phyloP scores from a whole-genome alignment of 2,113 vertebrate species.

The Megalops atlanticus region DNA sequence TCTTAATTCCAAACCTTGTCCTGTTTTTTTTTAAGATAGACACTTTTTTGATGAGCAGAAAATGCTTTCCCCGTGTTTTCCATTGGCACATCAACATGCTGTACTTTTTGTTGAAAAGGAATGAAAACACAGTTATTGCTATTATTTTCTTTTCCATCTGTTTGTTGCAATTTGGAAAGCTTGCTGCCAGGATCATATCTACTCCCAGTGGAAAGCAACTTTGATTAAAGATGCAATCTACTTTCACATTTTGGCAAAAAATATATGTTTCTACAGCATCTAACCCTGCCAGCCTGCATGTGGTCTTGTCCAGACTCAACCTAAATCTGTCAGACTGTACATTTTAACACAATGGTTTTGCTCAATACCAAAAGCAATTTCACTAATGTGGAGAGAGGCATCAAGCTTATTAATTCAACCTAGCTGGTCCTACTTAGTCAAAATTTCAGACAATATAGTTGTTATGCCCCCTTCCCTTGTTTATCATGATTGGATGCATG shows the following conservation, averaged over 20 bases:
- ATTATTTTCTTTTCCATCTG: slow-evolving; percentile 3
- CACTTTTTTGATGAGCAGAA: slow-evolving; percentile 1
- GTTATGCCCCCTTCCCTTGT: background rate
- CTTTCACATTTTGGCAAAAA: background rate
- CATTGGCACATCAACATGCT: background rate
- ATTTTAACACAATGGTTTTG: background rate
- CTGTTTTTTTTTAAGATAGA: background rate
- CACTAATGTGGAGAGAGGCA: background rate
- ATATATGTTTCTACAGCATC: background rate
- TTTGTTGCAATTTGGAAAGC: background rate
- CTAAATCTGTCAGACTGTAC: background rate
- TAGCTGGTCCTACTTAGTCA: background rate
- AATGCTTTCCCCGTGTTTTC: background rate
- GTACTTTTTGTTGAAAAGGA: background rate
- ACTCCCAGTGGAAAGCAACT: background rate
- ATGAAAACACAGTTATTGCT: slow-evolving; percentile 5
- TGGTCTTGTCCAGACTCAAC: background rate
- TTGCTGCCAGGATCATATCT: background rate
- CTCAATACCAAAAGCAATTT: background rate
- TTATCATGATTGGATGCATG: background rate
- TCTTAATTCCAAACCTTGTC: background rate
- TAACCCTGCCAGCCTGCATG: background rate
- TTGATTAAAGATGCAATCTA: background rate
- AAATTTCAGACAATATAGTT: background rate
- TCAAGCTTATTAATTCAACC: background rate